phyloP scores from a whole-genome alignment of 2,888 invertebrate species.

The Nemotelus pantherinus region DNA sequence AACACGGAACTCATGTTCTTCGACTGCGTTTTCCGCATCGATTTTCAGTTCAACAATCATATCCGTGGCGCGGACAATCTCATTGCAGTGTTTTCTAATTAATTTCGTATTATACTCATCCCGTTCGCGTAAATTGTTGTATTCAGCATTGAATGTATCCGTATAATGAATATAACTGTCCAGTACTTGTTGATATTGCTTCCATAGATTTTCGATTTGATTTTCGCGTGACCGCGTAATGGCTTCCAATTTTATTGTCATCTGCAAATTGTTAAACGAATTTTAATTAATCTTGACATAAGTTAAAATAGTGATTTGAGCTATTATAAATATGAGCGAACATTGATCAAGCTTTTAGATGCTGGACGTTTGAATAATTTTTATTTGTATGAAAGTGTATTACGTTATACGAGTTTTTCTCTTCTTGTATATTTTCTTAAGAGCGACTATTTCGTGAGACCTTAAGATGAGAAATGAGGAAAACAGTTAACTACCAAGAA shows the following conservation, averaged over 20 bases:
- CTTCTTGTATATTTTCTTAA: no score
- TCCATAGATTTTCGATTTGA: conserved; percentile 67
- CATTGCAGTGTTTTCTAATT: conserved; percentile 62
- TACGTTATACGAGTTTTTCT: no score
- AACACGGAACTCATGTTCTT: conserved; percentile 65
- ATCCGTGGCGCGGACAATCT: conserved; percentile 60
- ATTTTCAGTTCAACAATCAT: conserved; percentile 63
- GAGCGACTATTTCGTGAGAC: no score
- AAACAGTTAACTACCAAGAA: no score
- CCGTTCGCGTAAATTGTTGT: conserved; percentile 63
- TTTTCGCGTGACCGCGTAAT: conserved; percentile 65
- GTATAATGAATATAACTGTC: conserved; percentile 63
- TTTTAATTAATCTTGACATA: conserved; percentile 20
- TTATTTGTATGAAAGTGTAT: no score
- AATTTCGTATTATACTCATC: conserved; percentile 62
- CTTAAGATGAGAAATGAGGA: no score
- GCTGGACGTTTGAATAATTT: no score
- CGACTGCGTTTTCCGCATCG: conserved; percentile 66
- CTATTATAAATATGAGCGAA: no score
- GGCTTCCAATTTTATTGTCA: conserved; percentile 62
- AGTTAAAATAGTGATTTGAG: not conserved
- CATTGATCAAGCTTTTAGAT: no score
- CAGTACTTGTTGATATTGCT: conserved; percentile 63
- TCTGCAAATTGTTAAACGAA: conserved; percentile 54
- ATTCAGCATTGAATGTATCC: conserved; percentile 64